Conservation (phyloP, 2,797 vertebrate genomes). For the Setipinna tenuifilis region DNA sequence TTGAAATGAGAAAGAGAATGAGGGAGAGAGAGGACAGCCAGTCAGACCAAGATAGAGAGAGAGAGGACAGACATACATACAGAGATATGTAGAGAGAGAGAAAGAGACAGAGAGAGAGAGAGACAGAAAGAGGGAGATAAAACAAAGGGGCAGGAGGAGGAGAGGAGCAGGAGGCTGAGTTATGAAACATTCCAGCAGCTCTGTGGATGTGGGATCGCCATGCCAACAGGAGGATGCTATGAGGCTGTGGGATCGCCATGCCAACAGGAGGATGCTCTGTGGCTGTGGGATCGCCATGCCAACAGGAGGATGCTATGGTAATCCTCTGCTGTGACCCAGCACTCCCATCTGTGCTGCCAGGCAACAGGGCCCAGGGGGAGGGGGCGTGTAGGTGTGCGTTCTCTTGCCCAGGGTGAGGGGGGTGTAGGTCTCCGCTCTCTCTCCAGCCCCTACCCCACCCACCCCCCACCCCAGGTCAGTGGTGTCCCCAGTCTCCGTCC, state of each 20-base stretch:
- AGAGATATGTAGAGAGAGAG: neutral
- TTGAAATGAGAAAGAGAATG: neutral
- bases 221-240: conserved; percentile 11
- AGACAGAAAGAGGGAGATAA: neutral
- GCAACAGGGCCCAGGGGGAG: neutral
- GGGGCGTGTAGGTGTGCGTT: neutral
- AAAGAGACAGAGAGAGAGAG: neutral
- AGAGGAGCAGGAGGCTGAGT: neutral
- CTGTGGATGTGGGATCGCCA: neutral
- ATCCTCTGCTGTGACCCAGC: neutral
- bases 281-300: neutral
- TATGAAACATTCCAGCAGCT: neutral
- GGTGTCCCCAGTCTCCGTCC: too few species aligned
- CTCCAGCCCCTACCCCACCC: too few species aligned
- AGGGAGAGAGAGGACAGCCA: neutral
- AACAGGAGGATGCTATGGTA: neutral
- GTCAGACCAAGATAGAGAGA: too few species aligned
- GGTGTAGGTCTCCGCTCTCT: too few species aligned
- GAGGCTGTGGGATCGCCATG: too few species aligned
- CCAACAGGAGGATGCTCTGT: conserved; percentile 4
- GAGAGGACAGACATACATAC: too few species aligned
- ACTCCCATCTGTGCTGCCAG: neutral
- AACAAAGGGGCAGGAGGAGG: neutral
- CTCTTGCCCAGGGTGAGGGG: too few species aligned
- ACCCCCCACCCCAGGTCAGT: too few species aligned